Evolutionary conservation across 2,113 vertebrate genomes (phyloP).

Genomic region (Pachyramphus minor): DNA sequence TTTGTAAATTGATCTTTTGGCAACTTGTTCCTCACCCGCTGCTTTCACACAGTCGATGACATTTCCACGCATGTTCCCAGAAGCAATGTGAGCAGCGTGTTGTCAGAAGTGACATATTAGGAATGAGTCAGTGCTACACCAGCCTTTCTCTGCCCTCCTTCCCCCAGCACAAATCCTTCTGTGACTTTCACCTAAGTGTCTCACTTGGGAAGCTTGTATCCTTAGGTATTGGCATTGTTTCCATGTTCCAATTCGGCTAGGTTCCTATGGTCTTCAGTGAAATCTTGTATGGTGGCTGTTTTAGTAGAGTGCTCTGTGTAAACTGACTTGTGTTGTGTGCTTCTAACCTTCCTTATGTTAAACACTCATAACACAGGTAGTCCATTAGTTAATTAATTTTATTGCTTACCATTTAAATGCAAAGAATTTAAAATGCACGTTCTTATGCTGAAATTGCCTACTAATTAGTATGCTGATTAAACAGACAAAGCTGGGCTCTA

Average conservation of each 20-base stretch:
- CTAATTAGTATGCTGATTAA: not conserved
- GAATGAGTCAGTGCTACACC: not conserved
- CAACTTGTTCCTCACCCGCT: not conserved
- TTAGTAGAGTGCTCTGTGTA: not conserved
- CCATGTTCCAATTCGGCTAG: not conserved
- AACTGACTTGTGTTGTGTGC: not conserved
- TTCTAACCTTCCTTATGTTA: not conserved
- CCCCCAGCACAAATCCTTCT: too few relatives aligned
- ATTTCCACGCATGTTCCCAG: not conserved
- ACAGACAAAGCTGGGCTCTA: not conserved
- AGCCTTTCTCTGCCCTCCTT: not conserved
- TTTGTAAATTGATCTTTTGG: not conserved
- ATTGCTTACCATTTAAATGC: not conserved
- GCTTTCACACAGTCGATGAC: not conserved
- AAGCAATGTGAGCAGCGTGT: not conserved
- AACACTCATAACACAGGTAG: not conserved
- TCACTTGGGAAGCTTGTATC: not conserved
- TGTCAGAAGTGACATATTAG: not conserved
- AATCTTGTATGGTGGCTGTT: fast-evolving
- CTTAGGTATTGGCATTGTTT: not conserved
- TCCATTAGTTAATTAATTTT: not conserved
- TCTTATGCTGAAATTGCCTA: fast-evolving
- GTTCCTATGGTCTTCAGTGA: not conserved
- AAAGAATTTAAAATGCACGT: not conserved
- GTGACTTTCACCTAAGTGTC: not conserved